phyloP scores from a whole-genome alignment of 2,888 invertebrate species.

The Callinectes sapidus region DNA sequence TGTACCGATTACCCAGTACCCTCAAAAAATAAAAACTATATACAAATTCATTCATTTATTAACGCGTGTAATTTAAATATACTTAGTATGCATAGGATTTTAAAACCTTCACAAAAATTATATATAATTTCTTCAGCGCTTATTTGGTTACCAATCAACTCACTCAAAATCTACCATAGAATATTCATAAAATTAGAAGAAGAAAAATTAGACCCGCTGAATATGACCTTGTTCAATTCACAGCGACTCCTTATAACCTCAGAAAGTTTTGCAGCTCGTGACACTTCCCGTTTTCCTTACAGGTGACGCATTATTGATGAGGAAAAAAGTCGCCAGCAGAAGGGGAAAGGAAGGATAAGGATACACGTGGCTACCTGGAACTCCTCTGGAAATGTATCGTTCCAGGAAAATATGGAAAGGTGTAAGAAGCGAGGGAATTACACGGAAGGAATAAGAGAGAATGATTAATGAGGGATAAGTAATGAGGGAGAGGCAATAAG shows the following conservation, averaged over 20 bases:
- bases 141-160: too few relatives aligned
- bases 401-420: constrained; percentile 15
- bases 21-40: too few relatives aligned
- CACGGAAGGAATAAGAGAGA: constrained; percentile 17
- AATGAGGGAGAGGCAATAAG: constrained; percentile 3
- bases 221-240: background rate
- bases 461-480: constrained; percentile 36
- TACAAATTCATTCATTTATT: too few relatives aligned
- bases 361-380: background rate
- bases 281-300: background rate
- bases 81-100: too few relatives aligned
- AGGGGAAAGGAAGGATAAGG: constrained; percentile 27
- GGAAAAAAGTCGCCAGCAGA: background rate
- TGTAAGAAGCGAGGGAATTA: constrained; percentile 4
- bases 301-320: constrained; percentile 10
- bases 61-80: too few relatives aligned
- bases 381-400: background rate
- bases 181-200: background rate
- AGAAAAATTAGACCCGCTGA: background rate
- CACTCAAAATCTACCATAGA: background rate
- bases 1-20: too few relatives aligned
- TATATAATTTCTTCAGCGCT: too few relatives aligned
- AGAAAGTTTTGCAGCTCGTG: background rate
- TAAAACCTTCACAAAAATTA: too few relatives aligned
- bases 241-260: background rate